Base-by-base conservation (phyloP, 2,888 invertebrate species). In the Peribatodes rhomboidaria region DNA sequence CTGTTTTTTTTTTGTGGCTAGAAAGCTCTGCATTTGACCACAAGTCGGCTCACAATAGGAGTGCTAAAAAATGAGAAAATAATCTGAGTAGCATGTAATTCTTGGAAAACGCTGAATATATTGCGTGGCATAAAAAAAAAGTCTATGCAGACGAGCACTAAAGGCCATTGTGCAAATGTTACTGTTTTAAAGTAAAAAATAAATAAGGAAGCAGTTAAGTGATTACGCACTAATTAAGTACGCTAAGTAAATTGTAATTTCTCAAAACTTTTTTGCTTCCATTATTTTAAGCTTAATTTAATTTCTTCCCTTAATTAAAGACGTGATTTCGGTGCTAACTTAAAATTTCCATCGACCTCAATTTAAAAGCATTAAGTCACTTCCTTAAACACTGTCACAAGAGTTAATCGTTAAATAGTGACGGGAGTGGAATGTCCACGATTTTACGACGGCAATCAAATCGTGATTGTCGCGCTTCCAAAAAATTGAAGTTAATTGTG, bases 401-500 rank as follows among this genome's bases (percentile, higher is more conserved):
- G 72, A 73, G 76, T 77, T 84, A 83, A 81, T 84, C 79, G 81
- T 84, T 82, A 79, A 81, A 81, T 77, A 81, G 82, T 81, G 80
- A 81, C 81, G 79, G 78, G 75, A 77, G 72, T 72, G 83, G 75
- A 81, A 81, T 82, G 81, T 86, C 87, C 86, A 87, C 75, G 80
- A 86, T 87, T 85, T 88, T 85, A 86, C 78, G 78, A 83, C 84
- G 68, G 80, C 86, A 89, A 91, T 92, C 90, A 90, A 92, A 90
- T 84, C 86, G 85, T 90, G 89, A 92, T 90, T 90, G 92, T 92
- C 88, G 88, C 87, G 81, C 85, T 85, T 82, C 84, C 82, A 87
- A 90, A 92, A 90, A 87, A 85, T 80, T 76, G 78, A 87, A 68
- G 84, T 91, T 92, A 90, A 92, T 92, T 91, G 88, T 90, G 87